A percentile compares a stretch with the other conserved stretches of the same genome.
Conservation (phyloP, 2,888 invertebrate species). For the Drosophila paranaensis region DNA sequence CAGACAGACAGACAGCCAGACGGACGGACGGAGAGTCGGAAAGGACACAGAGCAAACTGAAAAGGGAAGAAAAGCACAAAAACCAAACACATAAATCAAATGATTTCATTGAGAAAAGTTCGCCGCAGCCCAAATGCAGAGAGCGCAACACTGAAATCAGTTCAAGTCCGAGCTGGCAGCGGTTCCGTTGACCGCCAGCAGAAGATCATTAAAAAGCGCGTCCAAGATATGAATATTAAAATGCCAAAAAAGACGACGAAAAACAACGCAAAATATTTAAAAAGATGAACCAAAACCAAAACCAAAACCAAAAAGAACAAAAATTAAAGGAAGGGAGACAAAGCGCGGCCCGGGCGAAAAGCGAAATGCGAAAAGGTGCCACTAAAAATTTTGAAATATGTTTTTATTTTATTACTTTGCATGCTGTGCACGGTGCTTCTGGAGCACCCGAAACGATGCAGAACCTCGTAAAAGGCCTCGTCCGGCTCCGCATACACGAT, state of each 20-base stretch:
- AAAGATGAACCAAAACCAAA: slow-evolving; percentile 26
- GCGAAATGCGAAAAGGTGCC: slow-evolving; percentile 63
- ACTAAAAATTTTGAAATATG: slow-evolving; percentile 82
- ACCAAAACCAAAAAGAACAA: not conserved
- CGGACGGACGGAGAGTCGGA: slow-evolving; percentile 9
- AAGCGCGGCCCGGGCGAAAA: slow-evolving; percentile 25
- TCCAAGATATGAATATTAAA: slow-evolving; percentile 78
- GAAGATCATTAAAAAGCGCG: slow-evolving; percentile 73
- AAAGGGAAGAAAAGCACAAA: slow-evolving; percentile 30
- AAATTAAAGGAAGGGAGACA: slow-evolving; percentile 26
- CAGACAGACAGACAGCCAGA: not conserved
- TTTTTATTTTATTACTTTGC: slow-evolving; percentile 80
- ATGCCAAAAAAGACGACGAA: slow-evolving; percentile 43
- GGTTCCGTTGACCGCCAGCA: slow-evolving; percentile 69
- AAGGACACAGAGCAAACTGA: slow-evolving; percentile 40
- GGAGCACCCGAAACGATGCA: slow-evolving; percentile 75
- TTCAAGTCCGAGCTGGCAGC: slow-evolving; percentile 40
- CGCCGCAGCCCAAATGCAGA: slow-evolving; percentile 31
- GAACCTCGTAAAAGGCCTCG: slow-evolving; percentile 66
- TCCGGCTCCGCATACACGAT: slow-evolving; percentile 3
- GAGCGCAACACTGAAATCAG: slow-evolving; percentile 28
- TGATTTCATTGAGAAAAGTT: slow-evolving; percentile 81
- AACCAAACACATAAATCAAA: slow-evolving; percentile 80
- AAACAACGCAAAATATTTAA: slow-evolving; percentile 11
- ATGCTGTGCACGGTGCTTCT: slow-evolving; percentile 78